phyloP scores from a whole-genome alignment of 2,113 vertebrate species.

The Mirounga angustirostris region DNA sequence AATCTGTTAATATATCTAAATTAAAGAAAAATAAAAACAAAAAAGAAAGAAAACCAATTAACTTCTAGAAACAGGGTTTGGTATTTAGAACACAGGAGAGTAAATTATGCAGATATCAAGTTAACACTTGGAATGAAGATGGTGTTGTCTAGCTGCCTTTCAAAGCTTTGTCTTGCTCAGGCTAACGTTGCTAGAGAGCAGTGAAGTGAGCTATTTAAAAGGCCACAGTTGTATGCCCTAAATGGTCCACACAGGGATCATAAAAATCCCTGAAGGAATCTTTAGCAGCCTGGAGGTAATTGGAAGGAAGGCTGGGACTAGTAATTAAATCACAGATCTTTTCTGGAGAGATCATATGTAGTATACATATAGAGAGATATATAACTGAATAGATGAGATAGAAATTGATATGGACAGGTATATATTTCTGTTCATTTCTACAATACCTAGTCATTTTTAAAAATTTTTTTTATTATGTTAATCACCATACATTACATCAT shows the following conservation, averaged over 20 bases:
- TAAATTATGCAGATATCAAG: conserved; percentile 82
- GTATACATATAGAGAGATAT: background rate
- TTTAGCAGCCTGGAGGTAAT: conserved; percentile 63
- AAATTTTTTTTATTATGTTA: no score
- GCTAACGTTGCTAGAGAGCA: conserved; percentile 65
- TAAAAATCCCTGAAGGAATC: conserved; percentile 63
- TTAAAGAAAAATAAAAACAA: conserved; percentile 79
- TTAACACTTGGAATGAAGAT: conserved; percentile 79
- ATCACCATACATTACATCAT: no score
- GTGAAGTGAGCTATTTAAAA: conserved; percentile 71
- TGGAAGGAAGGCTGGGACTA: conserved; percentile 32
- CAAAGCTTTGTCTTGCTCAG: conserved; percentile 51
- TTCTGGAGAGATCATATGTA: background rate
- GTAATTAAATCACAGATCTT: conserved; percentile 64
- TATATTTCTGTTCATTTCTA: background rate
- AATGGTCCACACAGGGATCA: conserved; percentile 38
- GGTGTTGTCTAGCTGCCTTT: conserved; percentile 68
- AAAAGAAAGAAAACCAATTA: conserved; percentile 83
- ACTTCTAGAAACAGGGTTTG: conserved; percentile 79
- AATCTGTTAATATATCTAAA: conserved; percentile 81
- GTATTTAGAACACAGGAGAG: conserved; percentile 79
- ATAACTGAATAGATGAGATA: background rate
- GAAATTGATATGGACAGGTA: background rate
- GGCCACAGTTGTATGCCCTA: conserved; percentile 58
- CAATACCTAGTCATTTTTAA: background rate